Evolutionary conservation across 2,888 invertebrate species (phyloP).

Genomic region (Charanyca ferruginea): DNA sequence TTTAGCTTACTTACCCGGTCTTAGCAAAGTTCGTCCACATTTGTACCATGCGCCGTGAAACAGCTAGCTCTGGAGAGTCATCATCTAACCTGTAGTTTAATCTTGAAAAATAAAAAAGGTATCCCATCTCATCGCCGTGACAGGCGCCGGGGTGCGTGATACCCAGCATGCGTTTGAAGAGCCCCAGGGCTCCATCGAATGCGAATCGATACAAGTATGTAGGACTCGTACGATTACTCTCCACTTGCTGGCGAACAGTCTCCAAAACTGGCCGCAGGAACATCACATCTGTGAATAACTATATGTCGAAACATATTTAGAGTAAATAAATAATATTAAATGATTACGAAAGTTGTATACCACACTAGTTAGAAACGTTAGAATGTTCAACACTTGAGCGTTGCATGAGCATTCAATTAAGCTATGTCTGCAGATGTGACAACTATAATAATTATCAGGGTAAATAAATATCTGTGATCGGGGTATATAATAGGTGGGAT

Average conservation of each 20-base stretch:
- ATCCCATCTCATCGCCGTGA: conserved; percentile 93
- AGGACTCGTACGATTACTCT: conserved; percentile 86
- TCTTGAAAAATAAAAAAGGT: conserved; percentile 92
- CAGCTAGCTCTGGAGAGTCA: conserved; percentile 90
- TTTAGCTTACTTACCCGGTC: conserved; percentile 86
- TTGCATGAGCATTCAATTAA: no score
- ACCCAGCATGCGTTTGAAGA: conserved; percentile 92
- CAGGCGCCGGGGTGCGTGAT: conserved; percentile 91
- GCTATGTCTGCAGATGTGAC: background rate
- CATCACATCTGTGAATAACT: conserved; percentile 92
- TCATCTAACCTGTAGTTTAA: conserved; percentile 92
- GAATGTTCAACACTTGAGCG: background rate
- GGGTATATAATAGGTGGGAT: no score
- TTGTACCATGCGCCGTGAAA: conserved; percentile 91
- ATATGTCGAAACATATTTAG: conserved; percentile 48
- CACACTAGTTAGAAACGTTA: background rate
- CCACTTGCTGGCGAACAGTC: conserved; percentile 85
- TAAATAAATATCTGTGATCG: no score
- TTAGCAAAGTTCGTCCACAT: conserved; percentile 93
- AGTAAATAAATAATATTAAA: background rate
- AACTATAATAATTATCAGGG: background rate
- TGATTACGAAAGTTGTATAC: background rate
- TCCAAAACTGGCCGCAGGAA: conserved; percentile 91
- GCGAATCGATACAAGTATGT: conserved; percentile 92
- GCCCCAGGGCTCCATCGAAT: conserved; percentile 92